A percentile compares a stretch with the other conserved stretches of the same genome.
Conservation (phyloP, 2,797 vertebrate species). For the Macroramphosus scolopax region DNA sequence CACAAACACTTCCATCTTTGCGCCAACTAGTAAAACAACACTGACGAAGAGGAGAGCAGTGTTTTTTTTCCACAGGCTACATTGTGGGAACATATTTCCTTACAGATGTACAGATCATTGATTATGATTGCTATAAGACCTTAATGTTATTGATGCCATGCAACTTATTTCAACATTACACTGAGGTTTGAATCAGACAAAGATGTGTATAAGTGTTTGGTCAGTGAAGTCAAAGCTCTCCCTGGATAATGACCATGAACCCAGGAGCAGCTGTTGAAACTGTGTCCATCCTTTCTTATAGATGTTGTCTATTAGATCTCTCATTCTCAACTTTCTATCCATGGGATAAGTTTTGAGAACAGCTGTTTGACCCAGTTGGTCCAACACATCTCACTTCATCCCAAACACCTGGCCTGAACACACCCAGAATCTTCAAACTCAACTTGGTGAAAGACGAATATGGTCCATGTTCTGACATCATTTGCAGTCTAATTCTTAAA, state of each 20-base stretch:
- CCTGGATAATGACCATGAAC: slow-evolving; percentile 27
- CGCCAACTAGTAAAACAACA: slow-evolving; percentile 48
- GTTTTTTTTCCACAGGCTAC: slow-evolving; percentile 43
- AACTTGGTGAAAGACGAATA: slow-evolving; percentile 27
- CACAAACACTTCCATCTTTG: slow-evolving; percentile 57
- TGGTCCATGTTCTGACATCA: background rate
- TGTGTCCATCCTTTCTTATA: slow-evolving; percentile 13
- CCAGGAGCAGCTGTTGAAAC: slow-evolving; percentile 38
- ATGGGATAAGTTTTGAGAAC: slow-evolving; percentile 29
- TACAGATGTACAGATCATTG: slow-evolving; percentile 32
- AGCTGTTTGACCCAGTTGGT: slow-evolving; percentile 58
- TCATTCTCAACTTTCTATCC: slow-evolving; percentile 11
- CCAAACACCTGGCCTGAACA: slow-evolving; percentile 41
- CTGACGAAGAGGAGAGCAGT: slow-evolving; percentile 39
- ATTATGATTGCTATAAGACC: slow-evolving; percentile 28
- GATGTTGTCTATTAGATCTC: slow-evolving; percentile 12
- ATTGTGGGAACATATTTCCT: slow-evolving; percentile 43
- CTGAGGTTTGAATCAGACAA: slow-evolving; percentile 13
- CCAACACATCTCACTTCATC: slow-evolving; percentile 17
- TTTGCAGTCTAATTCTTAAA: background rate
- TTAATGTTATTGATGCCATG: slow-evolving; percentile 27
- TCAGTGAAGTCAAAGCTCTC: slow-evolving; percentile 38
- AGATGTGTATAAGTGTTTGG: slow-evolving; percentile 24
- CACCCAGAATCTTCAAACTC: slow-evolving; percentile 20
- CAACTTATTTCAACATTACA: slow-evolving; percentile 46